A percentile compares a stretch with the other conserved stretches of the same genome.
These are phyloP conservation scores for Aplocera efformata DNA, from an alignment of 2,888 invertebrate species.

Conservation along the genomic window DNA sequence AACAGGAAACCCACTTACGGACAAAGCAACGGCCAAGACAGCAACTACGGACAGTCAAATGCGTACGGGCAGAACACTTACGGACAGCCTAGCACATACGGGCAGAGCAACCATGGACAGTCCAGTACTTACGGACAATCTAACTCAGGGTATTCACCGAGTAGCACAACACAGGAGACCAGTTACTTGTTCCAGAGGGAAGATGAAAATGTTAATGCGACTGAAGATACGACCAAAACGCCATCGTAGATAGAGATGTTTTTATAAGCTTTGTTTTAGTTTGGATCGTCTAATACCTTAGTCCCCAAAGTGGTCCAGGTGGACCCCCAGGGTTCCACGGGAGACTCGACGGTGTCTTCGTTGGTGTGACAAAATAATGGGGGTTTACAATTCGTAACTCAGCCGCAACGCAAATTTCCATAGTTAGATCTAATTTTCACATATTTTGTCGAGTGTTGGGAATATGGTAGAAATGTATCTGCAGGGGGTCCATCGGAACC, in stretches of 20 bases:
- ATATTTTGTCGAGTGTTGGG: too few relatives aligned
- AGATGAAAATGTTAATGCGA: conserved; percentile 62
- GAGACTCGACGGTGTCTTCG: too few relatives aligned
- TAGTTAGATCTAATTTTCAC: too few relatives aligned
- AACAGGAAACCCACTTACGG: conserved; percentile 30
- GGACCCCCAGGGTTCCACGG: too few relatives aligned
- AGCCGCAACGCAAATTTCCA: too few relatives aligned
- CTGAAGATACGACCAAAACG: conserved; percentile 59
- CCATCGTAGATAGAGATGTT: conserved; percentile 35
- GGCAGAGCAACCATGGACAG: conserved; percentile 27
- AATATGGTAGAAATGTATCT: too few relatives aligned
- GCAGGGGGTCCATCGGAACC: too few relatives aligned
- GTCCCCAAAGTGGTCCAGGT: too few relatives aligned
- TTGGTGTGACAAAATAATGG: too few relatives aligned
- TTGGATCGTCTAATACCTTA: too few relatives aligned
- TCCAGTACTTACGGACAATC: conserved; percentile 18
- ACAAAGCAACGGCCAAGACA: conserved; percentile 28
- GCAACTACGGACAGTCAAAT: conserved; percentile 31
- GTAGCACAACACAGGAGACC: conserved; percentile 68
- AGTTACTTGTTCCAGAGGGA: conserved; percentile 80
- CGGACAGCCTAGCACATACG: conserved; percentile 23
- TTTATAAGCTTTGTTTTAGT: too few relatives aligned
- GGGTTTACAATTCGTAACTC: too few relatives aligned
- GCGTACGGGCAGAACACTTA: conserved; percentile 20
- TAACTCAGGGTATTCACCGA: conserved; percentile 30